Conservation (phyloP, 2,113 vertebrate species). For the Epinephelus lanceolatus region DNA sequence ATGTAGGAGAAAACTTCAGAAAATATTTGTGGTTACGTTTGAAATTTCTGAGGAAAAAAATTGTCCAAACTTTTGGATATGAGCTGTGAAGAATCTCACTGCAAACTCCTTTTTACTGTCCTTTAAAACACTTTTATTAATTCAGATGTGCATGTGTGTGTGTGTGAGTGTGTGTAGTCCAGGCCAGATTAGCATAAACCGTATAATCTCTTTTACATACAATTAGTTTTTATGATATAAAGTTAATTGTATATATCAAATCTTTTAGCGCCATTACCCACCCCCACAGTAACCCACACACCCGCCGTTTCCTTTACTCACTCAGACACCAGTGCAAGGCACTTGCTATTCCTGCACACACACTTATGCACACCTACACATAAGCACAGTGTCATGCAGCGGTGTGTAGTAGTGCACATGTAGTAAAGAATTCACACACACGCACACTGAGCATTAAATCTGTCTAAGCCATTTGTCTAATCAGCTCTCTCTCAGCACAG, state of each 20-base stretch:
- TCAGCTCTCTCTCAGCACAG: slow-evolving; percentile 65
- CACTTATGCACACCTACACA: slow-evolving; percentile 12
- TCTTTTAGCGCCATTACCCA: not conserved
- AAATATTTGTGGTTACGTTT: not conserved
- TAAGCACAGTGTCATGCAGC: slow-evolving; percentile 11
- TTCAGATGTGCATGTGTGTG: not conserved
- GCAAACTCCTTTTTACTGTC: not conserved
- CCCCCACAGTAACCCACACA: slow-evolving; percentile 15
- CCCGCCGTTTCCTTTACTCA: not conserved
- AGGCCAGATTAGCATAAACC: slow-evolving; percentile 34
- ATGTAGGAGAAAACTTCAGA: not conserved
- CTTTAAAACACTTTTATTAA: not conserved
- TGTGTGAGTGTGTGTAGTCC: not conserved
- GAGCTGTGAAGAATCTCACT: not conserved
- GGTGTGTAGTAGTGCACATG: slow-evolving; percentile 25
- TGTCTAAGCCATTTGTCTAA: slow-evolving; percentile 73
- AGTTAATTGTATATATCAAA: slow-evolving; percentile 22
- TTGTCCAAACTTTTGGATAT: not conserved
- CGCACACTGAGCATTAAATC: slow-evolving; percentile 60
- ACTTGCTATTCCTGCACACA: not conserved
- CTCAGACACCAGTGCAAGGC: not conserved
- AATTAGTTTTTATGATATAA: slow-evolving; percentile 34
- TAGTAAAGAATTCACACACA: slow-evolving; percentile 43
- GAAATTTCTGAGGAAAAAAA: not conserved
- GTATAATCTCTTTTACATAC: slow-evolving; percentile 33